Evolutionary conservation across 2,888 invertebrate species (phyloP).

Genomic region (Aproaerema taeniolella): DNA sequence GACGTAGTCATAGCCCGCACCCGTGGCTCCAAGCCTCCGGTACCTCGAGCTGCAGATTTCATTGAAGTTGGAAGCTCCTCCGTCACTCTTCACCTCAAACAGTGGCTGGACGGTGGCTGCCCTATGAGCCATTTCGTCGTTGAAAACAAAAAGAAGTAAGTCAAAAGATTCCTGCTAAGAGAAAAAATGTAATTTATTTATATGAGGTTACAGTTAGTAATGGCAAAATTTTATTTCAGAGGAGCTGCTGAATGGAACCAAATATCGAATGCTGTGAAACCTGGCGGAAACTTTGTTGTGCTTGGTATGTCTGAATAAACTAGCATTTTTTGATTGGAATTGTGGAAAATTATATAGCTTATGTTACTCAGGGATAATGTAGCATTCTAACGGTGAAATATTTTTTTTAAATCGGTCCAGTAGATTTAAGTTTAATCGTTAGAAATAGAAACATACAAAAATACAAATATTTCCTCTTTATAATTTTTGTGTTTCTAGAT

Average conservation of each 20-base stretch:
- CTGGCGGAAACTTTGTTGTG: constrained; percentile 93
- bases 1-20: constrained; percentile 93
- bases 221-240: constrained; percentile 56
- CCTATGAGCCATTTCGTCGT: constrained; percentile 97
- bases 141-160: constrained; percentile 93
- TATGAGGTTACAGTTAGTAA: constrained; percentile 2
- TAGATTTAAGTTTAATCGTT: too few relatives aligned
- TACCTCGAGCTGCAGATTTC: constrained; percentile 93
- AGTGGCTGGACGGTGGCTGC: constrained; percentile 97
- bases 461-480: too few relatives aligned
- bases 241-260: constrained; percentile 94
- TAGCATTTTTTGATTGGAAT: not conserved
- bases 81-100: constrained; percentile 92
- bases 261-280: constrained; percentile 94
- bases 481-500: too few relatives aligned
- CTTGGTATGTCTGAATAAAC: constrained; percentile 54
- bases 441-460: too few relatives aligned
- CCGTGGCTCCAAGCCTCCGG: constrained; percentile 94
- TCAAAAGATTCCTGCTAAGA: constrained; percentile 11
- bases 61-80: constrained; percentile 96
- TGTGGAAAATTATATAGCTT: too few relatives aligned
- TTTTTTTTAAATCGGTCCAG: too few relatives aligned
- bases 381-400: not conserved
- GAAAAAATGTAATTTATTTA: too few relatives aligned
- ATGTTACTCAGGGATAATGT: too few relatives aligned